Base-by-base conservation (phyloP, 2,888 invertebrate species). In the Encarsia formosa region DNA sequence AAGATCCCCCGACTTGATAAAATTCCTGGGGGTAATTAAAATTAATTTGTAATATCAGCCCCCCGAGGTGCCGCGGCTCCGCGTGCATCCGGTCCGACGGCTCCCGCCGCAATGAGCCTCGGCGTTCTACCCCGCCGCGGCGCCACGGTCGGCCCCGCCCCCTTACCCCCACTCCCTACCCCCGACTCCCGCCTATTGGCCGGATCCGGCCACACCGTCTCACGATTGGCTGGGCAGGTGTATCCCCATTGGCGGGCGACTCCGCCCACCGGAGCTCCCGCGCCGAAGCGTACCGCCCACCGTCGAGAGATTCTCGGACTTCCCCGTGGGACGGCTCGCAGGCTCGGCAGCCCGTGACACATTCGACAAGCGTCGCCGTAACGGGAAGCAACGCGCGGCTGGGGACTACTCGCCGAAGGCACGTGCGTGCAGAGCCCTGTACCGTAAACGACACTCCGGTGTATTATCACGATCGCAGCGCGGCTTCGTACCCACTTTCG, bases 301-400 rank as follows among this genome's bases (percentile, higher is more conserved):
- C n/a, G n/a, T n/a, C n/a, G n/a, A n/a, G n/a, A n/a, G n/a, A n/a
- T n/a, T n/a, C n/a, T n/a, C n/a, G n/a, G n/a, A n/a, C n/a, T n/a
- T n/a, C n/a, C 73, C 73, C 71, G 65, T 64, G 73, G 73, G 72
- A 71, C 69, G 65, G 65, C 69, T 63, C 63, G 68, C 69, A 66
- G 70, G 65, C 67, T 67, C 67, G 63, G 65, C 68, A 64, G 67
- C 66, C 69, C 69, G 71, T 73, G 73, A 73, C 73, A 73, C 73
- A 73, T 73, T 73, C 73, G 73, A 73, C 73, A 73, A 73, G 73
- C 72, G 71, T 70, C 71, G 70, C 70, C 70, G 73, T 73, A 73
- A 73, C 73, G 72, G 70, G 71, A 73, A 73, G 68, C 71, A 73
- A 73, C 73, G 73, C 69, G 73, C 72, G 70, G 66, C 73, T 71